Evolutionary conservation across 2,888 invertebrate genomes (phyloP).

Genomic region (Hypsopygia costalis): DNA sequence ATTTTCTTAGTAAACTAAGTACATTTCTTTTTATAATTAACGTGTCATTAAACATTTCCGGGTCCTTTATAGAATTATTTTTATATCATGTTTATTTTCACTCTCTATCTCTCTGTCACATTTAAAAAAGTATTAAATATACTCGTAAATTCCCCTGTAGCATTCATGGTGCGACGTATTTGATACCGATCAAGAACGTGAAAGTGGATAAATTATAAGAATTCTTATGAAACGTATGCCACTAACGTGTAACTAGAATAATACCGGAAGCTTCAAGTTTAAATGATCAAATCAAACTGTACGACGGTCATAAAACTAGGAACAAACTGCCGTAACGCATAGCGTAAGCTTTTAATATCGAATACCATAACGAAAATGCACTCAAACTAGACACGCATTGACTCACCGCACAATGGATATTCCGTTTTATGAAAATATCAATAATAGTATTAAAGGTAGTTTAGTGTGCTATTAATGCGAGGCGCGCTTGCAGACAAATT

Average conservation of each 20-base stretch:
- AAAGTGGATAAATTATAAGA: conserved; percentile 15
- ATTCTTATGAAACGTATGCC: conserved; percentile 16
- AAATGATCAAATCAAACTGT: conserved; percentile 43
- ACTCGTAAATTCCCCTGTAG: neutral
- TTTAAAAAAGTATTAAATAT: neutral
- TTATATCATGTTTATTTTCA: too few species aligned
- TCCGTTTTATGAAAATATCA: conserved; percentile 66
- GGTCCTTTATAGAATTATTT: too few species aligned
- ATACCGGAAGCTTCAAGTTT: conserved; percentile 34
- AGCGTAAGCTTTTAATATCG: conserved; percentile 47
- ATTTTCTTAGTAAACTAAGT: too few species aligned
- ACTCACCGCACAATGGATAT: conserved; percentile 51
- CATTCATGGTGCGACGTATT: conserved; percentile 5
- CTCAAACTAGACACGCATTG: conserved; percentile 51
- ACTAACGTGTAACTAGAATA: conserved; percentile 18
- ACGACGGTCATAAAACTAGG: conserved; percentile 48
- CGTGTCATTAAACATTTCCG: too few species aligned
- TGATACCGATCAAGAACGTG: conserved; percentile 8
- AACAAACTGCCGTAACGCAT: conserved; percentile 34
- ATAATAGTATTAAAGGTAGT: conserved; percentile 66
- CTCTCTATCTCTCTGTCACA: too few species aligned
- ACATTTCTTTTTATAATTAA: too few species aligned
- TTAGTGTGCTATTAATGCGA: conserved; percentile 71
- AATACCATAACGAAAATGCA: conserved; percentile 51
- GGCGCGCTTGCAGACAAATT: conserved; percentile 77